A percentile compares a stretch with the other conserved stretches of the same genome.
Evolutionary conservation across 2,888 invertebrate species (phyloP).

Genomic region (Spialia ferax): DNA sequence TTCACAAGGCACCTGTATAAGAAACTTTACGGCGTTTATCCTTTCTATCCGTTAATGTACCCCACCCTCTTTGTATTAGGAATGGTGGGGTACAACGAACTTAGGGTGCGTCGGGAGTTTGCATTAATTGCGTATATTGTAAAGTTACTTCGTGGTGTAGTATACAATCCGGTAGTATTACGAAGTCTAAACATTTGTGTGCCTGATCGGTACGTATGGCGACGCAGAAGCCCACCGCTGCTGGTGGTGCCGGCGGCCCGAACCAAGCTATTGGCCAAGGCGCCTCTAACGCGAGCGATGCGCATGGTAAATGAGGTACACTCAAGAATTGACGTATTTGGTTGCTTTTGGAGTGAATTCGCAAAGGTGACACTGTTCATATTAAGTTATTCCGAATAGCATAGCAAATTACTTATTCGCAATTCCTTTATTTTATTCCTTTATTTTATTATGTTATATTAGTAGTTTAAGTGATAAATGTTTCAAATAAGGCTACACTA

Average conservation of each 20-base stretch:
- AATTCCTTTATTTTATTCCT: no score
- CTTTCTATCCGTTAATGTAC: background rate
- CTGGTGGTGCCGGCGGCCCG: background rate
- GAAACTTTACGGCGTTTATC: background rate
- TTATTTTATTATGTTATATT: no score
- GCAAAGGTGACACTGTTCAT: background rate
- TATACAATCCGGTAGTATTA: background rate
- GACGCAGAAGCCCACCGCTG: conserved; percentile 4
- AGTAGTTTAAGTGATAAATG: no score
- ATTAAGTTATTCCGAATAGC: background rate
- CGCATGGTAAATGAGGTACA: background rate
- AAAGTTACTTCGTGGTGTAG: conserved; percentile 1
- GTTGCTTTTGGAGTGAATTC: background rate
- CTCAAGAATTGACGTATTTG: background rate
- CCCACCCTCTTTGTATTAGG: background rate
- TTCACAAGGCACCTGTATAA: background rate
- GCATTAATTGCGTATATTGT: background rate
- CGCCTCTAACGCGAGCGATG: conserved; percentile 1
- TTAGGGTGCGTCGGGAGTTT: conserved; percentile 1
- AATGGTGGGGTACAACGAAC: background rate
- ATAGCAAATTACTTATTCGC: no score
- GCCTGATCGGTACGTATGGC: background rate
- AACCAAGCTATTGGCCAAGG: conserved; percentile 3
- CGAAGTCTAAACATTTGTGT: no score
- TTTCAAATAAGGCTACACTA: no score